Base-by-base conservation (phyloP, 2,113 vertebrate species). In the Lagopus leucura region DNA sequence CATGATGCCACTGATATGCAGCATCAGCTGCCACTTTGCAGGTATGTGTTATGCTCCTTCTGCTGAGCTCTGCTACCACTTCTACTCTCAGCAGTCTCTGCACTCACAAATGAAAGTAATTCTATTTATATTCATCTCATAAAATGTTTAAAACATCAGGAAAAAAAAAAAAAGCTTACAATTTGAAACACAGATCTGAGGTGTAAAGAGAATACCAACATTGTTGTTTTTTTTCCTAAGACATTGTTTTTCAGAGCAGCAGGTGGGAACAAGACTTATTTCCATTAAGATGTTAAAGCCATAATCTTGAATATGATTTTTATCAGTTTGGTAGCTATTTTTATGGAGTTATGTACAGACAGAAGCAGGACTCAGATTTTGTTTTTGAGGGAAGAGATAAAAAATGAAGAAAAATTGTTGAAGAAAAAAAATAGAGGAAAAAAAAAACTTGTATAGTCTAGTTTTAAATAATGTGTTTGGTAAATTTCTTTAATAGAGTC, bases 91-190 rank as follows among this genome's bases (percentile, higher is more conserved):
- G 76, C 72, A 84, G 40, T 58, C 48, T 86, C 67, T 50, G 55
- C 54, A 38, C 21, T 73, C 67, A 43, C 55, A 70, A 77, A 32
- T 77, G 60, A 87, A 88, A 77, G 43, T 43, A 43, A 67, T 80
- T 95, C 82, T 80, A 91, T 92, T 91, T 93, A 93, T 85, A 88
- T 63, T 94, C 21, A 45, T 66, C 71, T 76, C 85, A 47, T 48
- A 55, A 60, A 92, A 79, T 58, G 50, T 85, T 92, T 91, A 80
- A 91, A 91, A 92, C 52, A 89, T 80, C 64, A 79, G 40, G n/a
- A n/a, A n/a, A 6, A 64, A 88, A 52, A 87, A 73, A 87, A 74
- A 55, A 4, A 38, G n/a, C 43, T 90, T 83, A 93, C 65, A 88
- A 58, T 79, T 82, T 2, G 2, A 81, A 91, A 83, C 47, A 74